These are phyloP conservation scores for Fregetta grallaria DNA, from an alignment of 2,113 vertebrate genomes.

Conservation along the genomic window DNA sequence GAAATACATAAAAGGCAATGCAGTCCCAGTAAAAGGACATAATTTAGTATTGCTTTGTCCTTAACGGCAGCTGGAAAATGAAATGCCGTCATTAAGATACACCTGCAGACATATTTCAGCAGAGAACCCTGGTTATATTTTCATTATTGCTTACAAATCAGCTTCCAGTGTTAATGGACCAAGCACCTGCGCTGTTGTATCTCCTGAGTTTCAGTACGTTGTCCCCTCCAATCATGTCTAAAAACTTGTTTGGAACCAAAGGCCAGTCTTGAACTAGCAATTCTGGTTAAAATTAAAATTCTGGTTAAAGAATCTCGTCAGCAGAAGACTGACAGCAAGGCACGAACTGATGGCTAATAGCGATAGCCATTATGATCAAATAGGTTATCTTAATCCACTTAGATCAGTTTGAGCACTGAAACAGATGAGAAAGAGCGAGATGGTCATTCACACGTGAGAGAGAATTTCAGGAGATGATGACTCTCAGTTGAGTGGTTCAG, in stretches of 20 bases:
- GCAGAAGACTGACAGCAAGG: background rate
- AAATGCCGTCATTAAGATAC: background rate
- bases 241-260: background rate
- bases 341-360: background rate
- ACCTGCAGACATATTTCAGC: background rate
- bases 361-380: background rate
- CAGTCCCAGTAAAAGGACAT: background rate
- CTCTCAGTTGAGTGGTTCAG: background rate
- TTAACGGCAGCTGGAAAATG: background rate
- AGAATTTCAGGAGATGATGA: background rate
- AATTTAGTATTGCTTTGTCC: background rate
- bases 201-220: background rate
- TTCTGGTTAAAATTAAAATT: background rate
- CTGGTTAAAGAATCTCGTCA: background rate
- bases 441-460: background rate
- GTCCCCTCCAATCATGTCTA: background rate
- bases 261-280: background rate
- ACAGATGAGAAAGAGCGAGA: background rate
- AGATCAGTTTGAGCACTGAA: background rate
- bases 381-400: background rate
- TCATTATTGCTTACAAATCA: background rate
- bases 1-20: background rate
- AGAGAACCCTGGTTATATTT: rapidly evolving
- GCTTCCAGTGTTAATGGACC: background rate
- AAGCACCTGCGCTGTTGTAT: rapidly evolving